Base-by-base conservation (phyloP, 2,888 invertebrate species). In the Synanthedon myopaeformis region DNA sequence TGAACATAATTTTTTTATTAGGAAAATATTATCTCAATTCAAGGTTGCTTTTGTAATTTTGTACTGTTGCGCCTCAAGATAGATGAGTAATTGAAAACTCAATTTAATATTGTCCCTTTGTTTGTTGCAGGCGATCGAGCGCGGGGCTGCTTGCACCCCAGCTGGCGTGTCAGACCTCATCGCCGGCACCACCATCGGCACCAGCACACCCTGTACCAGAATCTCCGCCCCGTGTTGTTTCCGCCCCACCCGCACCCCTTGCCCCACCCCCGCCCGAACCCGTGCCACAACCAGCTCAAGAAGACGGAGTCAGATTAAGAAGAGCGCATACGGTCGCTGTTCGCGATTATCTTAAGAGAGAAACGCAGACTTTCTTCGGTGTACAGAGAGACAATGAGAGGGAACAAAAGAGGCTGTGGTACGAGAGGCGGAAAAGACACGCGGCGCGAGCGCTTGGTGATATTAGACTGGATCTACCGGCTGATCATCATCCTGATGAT, bases 351-450 rank as follows among this genome's bases (percentile, higher is more conserved):
- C 91, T 95, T 70, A 93, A 91, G 73, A 89, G 91, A 62, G 94
- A 94, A 75, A 93, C 95, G 55, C 93, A 94, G 55, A 93, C 92
- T 63, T 96, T 96, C 82, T 95, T 96, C 76, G 96, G 95, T 17
- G 92, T 96, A 55, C 93, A 93, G 69, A 93, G 93, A 68, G 92
- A 92, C 64, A 91, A 91, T 63, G 94, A 94, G 74, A 90, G 90
- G 65, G 90, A 91, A 69, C 92, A 93, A 79, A 90, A 91, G 72
- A 89, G 91, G 70, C 79, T 92, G 73, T 96, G 96, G 96, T 87
- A 92, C 68, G 94, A 95, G 71, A 89, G 95, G 72, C 89, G 95
- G 74, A 91, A 92, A 75, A 86, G 95, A 65, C 90, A 94, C 83
- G 93, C 94, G 63, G 91, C 91, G 69, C 91, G 93, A 85, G 92